These are phyloP conservation scores for Sebastes elongatus DNA, from an alignment of 2,797 vertebrate genomes.

Conservation along the genomic window DNA sequence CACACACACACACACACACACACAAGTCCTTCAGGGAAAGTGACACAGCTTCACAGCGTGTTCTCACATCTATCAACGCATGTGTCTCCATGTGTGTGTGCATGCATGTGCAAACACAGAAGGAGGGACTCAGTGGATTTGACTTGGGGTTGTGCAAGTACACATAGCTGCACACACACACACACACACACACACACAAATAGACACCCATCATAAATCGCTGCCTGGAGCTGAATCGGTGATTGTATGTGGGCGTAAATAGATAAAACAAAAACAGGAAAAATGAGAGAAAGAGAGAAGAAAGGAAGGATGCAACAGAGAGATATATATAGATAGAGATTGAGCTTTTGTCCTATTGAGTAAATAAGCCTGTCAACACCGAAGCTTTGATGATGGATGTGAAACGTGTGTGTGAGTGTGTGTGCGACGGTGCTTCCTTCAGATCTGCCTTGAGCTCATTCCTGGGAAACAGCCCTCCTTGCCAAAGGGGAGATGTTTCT, in stretches of 20 bases:
- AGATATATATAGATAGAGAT: constrained; percentile 52
- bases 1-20: neutral
- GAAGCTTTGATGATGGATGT: constrained; percentile 63
- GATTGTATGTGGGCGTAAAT: constrained; percentile 48
- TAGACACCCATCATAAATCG: constrained; percentile 19
- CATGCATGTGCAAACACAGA: constrained; percentile 1
- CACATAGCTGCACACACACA: neutral
- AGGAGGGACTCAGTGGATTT: neutral
- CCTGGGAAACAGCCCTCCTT: constrained; percentile 34
- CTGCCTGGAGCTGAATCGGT: constrained; percentile 37
- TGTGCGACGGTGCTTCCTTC: constrained; percentile 26
- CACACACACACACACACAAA: neutral
- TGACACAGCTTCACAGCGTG: constrained; percentile 22
- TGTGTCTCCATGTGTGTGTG: neutral
- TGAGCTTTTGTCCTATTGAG: constrained; percentile 56
- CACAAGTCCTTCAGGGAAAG: constrained; percentile 16
- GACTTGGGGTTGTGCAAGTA: neutral
- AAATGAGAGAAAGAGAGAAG: constrained; percentile 18
- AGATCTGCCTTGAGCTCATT: constrained; percentile 35
- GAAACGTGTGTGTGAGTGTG: neutral
- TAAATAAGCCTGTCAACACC: constrained; percentile 63
- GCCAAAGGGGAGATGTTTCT: neutral
- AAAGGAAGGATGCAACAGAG: constrained; percentile 34
- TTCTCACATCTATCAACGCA: constrained; percentile 10
- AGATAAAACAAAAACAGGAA: constrained; percentile 40